A percentile compares a stretch with the other conserved stretches of the same genome.
Conservation (phyloP, 2,888 invertebrate species). For the Diadegma fenestrale region DNA sequence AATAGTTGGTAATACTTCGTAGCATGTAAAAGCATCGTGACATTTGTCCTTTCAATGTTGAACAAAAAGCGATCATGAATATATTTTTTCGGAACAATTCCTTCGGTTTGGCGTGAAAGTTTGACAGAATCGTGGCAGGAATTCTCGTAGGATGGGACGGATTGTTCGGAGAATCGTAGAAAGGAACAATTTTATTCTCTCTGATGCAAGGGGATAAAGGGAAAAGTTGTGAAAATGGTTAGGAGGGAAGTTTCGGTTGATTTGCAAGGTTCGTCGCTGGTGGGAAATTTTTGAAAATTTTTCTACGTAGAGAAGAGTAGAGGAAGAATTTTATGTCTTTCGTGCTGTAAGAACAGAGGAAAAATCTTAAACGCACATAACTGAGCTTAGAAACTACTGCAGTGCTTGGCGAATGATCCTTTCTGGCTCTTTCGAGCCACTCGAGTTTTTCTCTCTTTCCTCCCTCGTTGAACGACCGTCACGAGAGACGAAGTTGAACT, state of each 20-base stretch:
- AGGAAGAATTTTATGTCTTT: slow-evolving; percentile 1
- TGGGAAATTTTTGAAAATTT: slow-evolving; percentile 1
- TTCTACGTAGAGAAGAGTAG: background rate
- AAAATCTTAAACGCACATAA: slow-evolving; percentile 36
- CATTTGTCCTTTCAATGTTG: slow-evolving; percentile 69
- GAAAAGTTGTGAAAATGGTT: background rate
- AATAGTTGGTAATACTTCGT: slow-evolving; percentile 67
- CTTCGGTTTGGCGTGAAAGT: background rate
- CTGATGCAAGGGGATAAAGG: background rate
- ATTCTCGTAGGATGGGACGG: background rate
- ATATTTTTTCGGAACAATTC: background rate
- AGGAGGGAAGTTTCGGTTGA: background rate
- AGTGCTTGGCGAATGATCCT: slow-evolving; percentile 45
- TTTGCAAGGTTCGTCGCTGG: background rate
- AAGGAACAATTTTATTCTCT: background rate
- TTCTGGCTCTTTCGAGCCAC: slow-evolving; percentile 42
- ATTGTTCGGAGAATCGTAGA: background rate
- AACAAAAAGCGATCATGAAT: slow-evolving; percentile 17
- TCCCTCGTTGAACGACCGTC: slow-evolving; percentile 51
- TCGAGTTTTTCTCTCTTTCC: slow-evolving; percentile 47
- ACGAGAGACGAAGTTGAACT: slow-evolving; percentile 67
- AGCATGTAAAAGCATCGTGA: slow-evolving; percentile 79
- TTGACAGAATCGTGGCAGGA: background rate
- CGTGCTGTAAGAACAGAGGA: background rate
- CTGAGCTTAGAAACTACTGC: slow-evolving; percentile 26